A percentile compares a stretch with the other conserved stretches of the same genome.
Conservation (phyloP, 2,888 invertebrate species). For the Ichneumon xanthorius region DNA sequence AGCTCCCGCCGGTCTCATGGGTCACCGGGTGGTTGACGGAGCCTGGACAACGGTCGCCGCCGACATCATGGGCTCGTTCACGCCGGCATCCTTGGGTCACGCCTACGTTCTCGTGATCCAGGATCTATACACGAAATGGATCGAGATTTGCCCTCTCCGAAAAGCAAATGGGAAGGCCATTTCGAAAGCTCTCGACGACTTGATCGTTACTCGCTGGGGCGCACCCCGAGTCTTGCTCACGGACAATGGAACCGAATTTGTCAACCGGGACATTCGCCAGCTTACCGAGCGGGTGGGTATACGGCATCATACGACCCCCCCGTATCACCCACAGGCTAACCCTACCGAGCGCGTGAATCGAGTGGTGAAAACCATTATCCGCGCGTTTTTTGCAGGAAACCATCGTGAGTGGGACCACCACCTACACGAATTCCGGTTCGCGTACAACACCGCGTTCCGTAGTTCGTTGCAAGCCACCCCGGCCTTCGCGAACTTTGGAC, state of each 20-base stretch:
- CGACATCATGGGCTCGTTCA: not conserved
- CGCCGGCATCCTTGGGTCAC: not conserved
- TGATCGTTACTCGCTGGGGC: slow-evolving; percentile 39
- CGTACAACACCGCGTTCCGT: not conserved
- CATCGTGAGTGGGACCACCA: not conserved
- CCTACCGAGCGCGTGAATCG: slow-evolving; percentile 4
- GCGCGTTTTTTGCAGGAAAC: not conserved
- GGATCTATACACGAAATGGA: slow-evolving; percentile 62
- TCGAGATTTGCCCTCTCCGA: slow-evolving; percentile 63
- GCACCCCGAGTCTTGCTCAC: slow-evolving; percentile 5
- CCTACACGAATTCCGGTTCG: not conserved
- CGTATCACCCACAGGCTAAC: slow-evolving; percentile 17
- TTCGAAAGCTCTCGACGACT: slow-evolving; percentile 33
- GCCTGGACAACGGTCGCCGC: not conserved
- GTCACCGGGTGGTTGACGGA: not conserved
- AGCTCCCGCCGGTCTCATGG: not conserved
- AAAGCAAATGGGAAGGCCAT: slow-evolving; percentile 63
- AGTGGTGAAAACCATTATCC: not conserved
- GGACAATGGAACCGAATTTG: slow-evolving; percentile 31
- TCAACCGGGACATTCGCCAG: not conserved
- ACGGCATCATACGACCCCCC: slow-evolving; percentile 1
- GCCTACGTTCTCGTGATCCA: slow-evolving; percentile 26
- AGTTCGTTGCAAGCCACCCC: not conserved
- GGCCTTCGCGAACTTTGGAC: not conserved
- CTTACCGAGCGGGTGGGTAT: not conserved